phyloP scores from a whole-genome alignment of 2,113 vertebrate species.

The Ardeotis arabs region DNA sequence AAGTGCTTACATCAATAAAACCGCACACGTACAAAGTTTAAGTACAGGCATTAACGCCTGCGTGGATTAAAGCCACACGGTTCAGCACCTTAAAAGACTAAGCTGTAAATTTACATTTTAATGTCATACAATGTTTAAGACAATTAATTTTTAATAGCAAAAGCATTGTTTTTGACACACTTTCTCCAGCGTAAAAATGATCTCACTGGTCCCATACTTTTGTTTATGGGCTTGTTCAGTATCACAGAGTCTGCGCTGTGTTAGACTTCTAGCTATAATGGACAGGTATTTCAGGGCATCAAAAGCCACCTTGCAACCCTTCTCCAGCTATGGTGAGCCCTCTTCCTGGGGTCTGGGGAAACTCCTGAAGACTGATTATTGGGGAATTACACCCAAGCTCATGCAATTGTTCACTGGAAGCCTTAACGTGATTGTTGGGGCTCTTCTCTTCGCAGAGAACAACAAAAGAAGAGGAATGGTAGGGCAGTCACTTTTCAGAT shows the following conservation, averaged over 20 bases:
- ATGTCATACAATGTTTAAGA: background rate
- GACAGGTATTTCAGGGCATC: background rate
- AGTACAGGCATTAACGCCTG: background rate
- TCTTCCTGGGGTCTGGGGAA: rapidly evolving
- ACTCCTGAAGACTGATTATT: background rate
- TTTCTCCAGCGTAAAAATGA: background rate
- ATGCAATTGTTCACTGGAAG: background rate
- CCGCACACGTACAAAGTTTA: background rate
- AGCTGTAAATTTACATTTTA: slow-evolving; percentile 25
- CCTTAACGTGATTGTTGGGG: background rate
- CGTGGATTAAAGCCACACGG: background rate
- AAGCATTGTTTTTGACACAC: background rate
- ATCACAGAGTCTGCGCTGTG: rapidly evolving
- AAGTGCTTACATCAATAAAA: slow-evolving; percentile 33
- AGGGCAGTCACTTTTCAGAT: background rate
- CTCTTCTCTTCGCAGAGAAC: background rate
- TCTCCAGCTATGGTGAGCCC: background rate
- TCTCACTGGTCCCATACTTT: background rate
- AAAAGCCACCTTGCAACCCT: background rate
- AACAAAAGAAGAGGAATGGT: background rate
- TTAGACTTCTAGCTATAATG: background rate
- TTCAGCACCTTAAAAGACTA: background rate
- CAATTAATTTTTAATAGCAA: slow-evolving; percentile 29
- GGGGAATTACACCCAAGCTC: background rate
- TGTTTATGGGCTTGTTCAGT: background rate